Conservation (phyloP, 1,140 invertebrate genomes). For the Oedothorax gibbosus region DNA sequence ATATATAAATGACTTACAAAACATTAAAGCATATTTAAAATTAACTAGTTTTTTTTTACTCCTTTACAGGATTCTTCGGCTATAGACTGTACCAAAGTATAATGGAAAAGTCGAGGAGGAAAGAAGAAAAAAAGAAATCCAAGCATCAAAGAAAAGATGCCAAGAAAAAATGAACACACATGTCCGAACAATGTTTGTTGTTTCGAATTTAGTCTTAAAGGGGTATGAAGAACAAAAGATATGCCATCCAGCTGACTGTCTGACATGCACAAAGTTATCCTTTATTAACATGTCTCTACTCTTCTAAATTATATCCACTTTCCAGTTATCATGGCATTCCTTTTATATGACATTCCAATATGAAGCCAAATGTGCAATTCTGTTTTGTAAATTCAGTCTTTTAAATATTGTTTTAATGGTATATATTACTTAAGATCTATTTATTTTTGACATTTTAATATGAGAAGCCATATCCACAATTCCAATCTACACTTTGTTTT, state of each 20-base stretch:
- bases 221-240: conserved; percentile 20
- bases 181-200: not conserved
- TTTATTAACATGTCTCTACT: conserved; percentile 18
- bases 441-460: too few species aligned
- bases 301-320: not conserved
- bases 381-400: too few species aligned
- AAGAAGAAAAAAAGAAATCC: conserved; percentile 78
- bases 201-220: conserved; percentile 28
- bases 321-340: conserved; percentile 26
- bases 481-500: too few species aligned
- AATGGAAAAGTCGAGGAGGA: conserved; percentile 77
- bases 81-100: conserved; percentile 84
- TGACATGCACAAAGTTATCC: conserved; percentile 54
- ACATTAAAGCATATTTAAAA: too few species aligned
- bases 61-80: conserved; percentile 81
- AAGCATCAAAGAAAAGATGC: conserved; percentile 74
- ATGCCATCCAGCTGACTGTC: conserved; percentile 40
- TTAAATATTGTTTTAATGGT: too few species aligned
- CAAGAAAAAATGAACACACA: conserved; percentile 45
- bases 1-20: too few species aligned
- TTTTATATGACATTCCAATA: conserved; percentile 42
- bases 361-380: too few species aligned
- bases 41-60: conserved; percentile 4
- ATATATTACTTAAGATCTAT: too few species aligned
- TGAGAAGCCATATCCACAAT: too few species aligned